Base-by-base conservation (phyloP, 1,140 invertebrate species). In the Drosophila navojoa region DNA sequence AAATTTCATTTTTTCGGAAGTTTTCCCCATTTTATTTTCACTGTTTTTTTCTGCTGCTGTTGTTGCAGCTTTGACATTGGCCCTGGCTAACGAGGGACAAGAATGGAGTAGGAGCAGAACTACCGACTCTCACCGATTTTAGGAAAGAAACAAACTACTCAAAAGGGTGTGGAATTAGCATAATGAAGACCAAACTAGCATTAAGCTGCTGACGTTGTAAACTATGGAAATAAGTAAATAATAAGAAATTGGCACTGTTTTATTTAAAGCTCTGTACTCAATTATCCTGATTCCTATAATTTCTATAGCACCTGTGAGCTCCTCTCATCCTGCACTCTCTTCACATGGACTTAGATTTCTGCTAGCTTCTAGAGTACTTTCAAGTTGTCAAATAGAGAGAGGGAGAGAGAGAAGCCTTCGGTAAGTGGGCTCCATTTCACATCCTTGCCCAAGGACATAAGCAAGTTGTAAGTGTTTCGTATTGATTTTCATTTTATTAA, bases 401-500 rank as follows among this genome's bases (percentile, higher is more conserved):
- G 27, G 5, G 10, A 27, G 13, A 15, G 22, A 7, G n/a, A 27
- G 38, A 57, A 35, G 6, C 35, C 38, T 47, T 62, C 44, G 32
- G 49, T 62, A 70, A 70, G 58, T 55, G 42, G 25, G 35, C 27
- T 38, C 42, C 25, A 13, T 7, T 52, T 40, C 42, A 11, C 29
- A 27, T 49, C 29, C 19, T 40, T 58, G 25, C 22, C 15, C 27
- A 47, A 35, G 15, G 25, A 40, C 49, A 70, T 49, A 57, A 47
- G 61, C 54, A 54, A 59, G 59, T 68, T 54, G 49, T 54, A 68
- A 72, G 50, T 78, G 74, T 64, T 77, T 77, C 72, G 72, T 75
- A 86, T 86, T 86, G 84, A 86, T 87, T 82, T 87, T 64, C 79
- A 52, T 89, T 82, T 79, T 79, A 87, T 87, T 89, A 89, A 82